Base-by-base conservation (phyloP, 2,113 vertebrate genomes). In the Sciurus niger region DNA sequence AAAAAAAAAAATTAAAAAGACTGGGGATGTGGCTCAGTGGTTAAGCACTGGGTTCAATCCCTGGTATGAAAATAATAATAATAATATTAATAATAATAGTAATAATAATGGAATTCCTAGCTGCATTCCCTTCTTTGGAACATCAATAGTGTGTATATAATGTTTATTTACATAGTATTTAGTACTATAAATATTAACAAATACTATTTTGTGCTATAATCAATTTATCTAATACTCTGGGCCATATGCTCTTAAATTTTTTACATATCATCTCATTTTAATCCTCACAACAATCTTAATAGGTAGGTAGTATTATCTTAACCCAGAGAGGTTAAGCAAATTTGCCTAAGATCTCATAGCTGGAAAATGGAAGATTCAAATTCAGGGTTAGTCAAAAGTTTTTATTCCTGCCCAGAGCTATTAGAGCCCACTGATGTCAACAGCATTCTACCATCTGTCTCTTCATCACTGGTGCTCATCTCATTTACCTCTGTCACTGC, bases 101-200 rank as follows among this genome's bases (percentile, higher is more conserved):
- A 55, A 55, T 53, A 55, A 55, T 55, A 55, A 55, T 22, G 60
- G 12, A 83, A 68, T 67, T 89, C 53, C 53, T 67, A 60, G 58
- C 24, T 48, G 10, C 43, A 18, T 77, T 80, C 20, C 48, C 43
- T 88, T 51, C 28, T 96, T 95, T 72, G 89, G 43, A 51, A 20
- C 13, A 24, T 55, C 4, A 74, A 63, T 67, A 72, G 43, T 55
- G 80, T 25, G 8, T 8, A 34, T 22, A 43, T 55, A 63, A 68
- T 48, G 67, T 32, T 48, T 72, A 60, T 63, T 37, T 86, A 82
- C 3, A 48, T 72, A 78, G n/a, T 25, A 87, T 58, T 53, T 80
- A 74, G 40, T 72, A 94, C 87, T 10, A 80, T 46, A 83, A 83
- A 84, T 48, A 89, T 73, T 94, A 88, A 90, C n/a, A 14, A 82